phyloP scores from a whole-genome alignment of 2,797 vertebrate genomes.

The Coluber constrictor region DNA sequence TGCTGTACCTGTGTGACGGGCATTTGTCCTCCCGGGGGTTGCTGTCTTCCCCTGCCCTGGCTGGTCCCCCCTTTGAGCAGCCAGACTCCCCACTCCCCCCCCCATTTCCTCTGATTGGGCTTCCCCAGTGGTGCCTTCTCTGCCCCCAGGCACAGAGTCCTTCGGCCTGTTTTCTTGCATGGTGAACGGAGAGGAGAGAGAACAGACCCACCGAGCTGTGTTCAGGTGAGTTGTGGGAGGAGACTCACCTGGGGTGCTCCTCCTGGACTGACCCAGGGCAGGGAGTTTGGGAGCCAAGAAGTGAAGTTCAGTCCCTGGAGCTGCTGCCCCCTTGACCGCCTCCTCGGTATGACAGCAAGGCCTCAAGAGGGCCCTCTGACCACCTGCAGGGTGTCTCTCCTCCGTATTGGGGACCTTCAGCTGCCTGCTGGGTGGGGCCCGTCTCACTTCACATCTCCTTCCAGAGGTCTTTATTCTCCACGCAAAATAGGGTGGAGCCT shows the following conservation, averaged over 20 bases:
- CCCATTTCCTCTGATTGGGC: not conserved
- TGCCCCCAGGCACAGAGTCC: slow-evolving; percentile 88
- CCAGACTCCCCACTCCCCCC: not conserved
- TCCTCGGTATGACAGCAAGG: not conserved
- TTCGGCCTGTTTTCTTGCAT: slow-evolving; percentile 95
- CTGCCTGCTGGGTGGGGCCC: not conserved
- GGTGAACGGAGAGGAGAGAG: slow-evolving; percentile 91
- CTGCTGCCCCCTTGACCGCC: not conserved
- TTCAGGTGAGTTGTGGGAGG: slow-evolving; percentile 82
- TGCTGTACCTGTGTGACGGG: not conserved
- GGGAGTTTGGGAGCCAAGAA: no score
- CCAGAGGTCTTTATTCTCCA: not conserved
- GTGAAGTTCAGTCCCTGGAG: not conserved
- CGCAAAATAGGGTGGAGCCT: not conserved
- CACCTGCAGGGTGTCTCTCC: not conserved
- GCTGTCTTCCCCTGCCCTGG: no score
- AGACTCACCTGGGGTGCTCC: accelerated
- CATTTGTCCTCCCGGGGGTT: not conserved
- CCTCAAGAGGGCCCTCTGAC: not conserved
- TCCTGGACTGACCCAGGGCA: not conserved
- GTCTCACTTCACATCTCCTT: accelerated
- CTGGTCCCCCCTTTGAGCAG: not conserved
- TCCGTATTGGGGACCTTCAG: not conserved
- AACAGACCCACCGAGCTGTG: slow-evolving; percentile 94
- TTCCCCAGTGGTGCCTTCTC: not conserved